Conservation (phyloP, 2,888 invertebrate species). For the Acleris cristana region DNA sequence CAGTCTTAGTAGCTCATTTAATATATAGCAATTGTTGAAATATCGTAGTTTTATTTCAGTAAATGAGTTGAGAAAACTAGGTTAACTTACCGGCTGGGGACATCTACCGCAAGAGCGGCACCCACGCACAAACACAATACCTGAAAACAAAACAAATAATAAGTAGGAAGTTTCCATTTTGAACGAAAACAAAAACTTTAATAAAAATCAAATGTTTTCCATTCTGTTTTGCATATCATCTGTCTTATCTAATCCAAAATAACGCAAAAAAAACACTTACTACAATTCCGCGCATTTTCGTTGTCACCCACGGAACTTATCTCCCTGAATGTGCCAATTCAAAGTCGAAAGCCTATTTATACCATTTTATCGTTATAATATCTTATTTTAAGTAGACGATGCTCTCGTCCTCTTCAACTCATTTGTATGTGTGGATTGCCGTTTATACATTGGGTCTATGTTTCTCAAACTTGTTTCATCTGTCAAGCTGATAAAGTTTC, state of each 20-base stretch:
- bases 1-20: too few relatives aligned
- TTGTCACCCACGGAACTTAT: slow-evolving; percentile 63
- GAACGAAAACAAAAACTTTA: too few relatives aligned
- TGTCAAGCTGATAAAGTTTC: slow-evolving; percentile 41
- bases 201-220: background rate
- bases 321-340: slow-evolving; percentile 70
- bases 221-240: background rate
- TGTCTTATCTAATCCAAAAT: slow-evolving; percentile 18
- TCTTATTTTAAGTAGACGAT: slow-evolving; percentile 66
- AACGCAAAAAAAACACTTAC: slow-evolving; percentile 55
- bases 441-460: slow-evolving; percentile 62
- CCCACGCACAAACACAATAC: slow-evolving; percentile 62
- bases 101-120: slow-evolving; percentile 64
- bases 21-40: too few relatives aligned
- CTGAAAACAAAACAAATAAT: slow-evolving; percentile 52
- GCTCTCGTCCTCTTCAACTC: slow-evolving; percentile 65
- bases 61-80: background rate
- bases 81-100: slow-evolving; percentile 50
- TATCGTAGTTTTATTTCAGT: too few relatives aligned
- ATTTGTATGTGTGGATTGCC: slow-evolving; percentile 68
- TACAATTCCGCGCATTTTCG: slow-evolving; percentile 72
- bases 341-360: slow-evolving; percentile 73
- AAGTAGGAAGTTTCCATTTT: background rate
- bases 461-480: slow-evolving; percentile 65
- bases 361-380: slow-evolving; percentile 63